These are phyloP conservation scores for Leptoteleia sp. DNA, from an alignment of 1,140 invertebrate genomes.

Conservation along the genomic window DNA sequence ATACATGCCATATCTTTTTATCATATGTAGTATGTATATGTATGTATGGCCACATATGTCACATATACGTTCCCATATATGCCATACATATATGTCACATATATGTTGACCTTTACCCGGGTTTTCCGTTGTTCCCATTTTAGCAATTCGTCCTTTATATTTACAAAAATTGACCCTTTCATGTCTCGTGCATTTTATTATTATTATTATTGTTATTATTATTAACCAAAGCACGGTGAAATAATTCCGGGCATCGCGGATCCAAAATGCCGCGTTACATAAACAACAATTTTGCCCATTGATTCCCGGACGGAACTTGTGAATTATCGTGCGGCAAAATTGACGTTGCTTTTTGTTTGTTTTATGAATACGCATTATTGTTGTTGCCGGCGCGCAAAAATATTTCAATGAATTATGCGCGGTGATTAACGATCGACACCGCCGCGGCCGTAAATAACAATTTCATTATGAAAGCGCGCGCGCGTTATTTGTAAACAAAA, in stretches of 20 bases:
- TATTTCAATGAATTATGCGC: conserved; percentile 54
- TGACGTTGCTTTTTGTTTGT: conserved; percentile 55
- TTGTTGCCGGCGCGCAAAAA: conserved; percentile 37
- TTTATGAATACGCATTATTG: conserved; percentile 53
- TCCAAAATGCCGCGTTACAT: conserved; percentile 45
- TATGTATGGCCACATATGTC: too few relatives aligned
- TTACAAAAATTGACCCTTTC: too few relatives aligned
- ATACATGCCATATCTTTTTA: too few relatives aligned
- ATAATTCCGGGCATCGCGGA: conserved; percentile 17
- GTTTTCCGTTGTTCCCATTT: too few relatives aligned
- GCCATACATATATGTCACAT: too few relatives aligned
- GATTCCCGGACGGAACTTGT: conserved; percentile 52
- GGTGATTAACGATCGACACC: conserved; percentile 40
- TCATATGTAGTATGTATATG: too few relatives aligned
- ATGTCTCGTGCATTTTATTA: too few relatives aligned
- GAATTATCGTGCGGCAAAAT: conserved; percentile 60
- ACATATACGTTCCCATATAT: too few relatives aligned
- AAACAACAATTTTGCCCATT: conserved; percentile 51
- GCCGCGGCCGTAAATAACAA: conserved; percentile 13
- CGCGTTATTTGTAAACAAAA: conserved; percentile 33
- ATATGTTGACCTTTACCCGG: too few relatives aligned
- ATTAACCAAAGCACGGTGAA: conserved; percentile 22
- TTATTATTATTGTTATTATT: conserved; percentile 1
- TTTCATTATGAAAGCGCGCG: conserved; percentile 9
- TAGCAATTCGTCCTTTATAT: too few relatives aligned